A percentile compares a stretch with the other conserved stretches of the same genome.
phyloP scores from a whole-genome alignment of 2,797 vertebrate genomes.

The Enteromius thamalakanensis region DNA sequence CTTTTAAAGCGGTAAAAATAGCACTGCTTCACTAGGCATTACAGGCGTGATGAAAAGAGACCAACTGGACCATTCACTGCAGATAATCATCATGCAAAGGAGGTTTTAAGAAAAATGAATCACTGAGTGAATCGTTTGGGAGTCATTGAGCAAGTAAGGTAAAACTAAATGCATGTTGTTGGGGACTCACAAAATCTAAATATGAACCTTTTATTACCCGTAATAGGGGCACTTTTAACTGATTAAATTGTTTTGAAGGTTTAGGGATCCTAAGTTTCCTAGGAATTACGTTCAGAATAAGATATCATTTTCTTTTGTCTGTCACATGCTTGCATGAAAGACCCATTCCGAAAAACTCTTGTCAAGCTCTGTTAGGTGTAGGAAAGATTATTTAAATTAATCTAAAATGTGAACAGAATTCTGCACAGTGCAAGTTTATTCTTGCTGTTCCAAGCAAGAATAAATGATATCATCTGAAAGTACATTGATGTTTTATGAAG shows the following conservation, averaged over 20 bases:
- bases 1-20: too few species aligned
- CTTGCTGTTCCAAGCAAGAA: slow-evolving; percentile 52
- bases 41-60: too few species aligned
- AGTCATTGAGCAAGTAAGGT: too few species aligned
- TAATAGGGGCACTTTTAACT: not conserved
- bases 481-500: slow-evolving; percentile 42
- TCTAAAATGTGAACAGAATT: not conserved
- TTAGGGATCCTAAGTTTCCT: not conserved
- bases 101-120: too few species aligned
- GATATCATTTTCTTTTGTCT: not conserved
- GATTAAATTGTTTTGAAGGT: not conserved
- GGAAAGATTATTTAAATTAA: not conserved
- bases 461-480: slow-evolving; percentile 62
- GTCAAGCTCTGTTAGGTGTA: not conserved
- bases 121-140: too few species aligned
- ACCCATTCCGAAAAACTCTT: not conserved
- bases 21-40: too few species aligned
- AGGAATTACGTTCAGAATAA: not conserved
- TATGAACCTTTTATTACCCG: too few species aligned
- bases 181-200: too few species aligned
- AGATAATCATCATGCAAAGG: too few species aligned
- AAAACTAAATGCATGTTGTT: too few species aligned
- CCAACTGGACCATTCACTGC: too few species aligned
- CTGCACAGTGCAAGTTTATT: slow-evolving; percentile 18
- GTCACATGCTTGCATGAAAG: not conserved